These are phyloP conservation scores for Calonectris borealis DNA, from an alignment of 2,113 vertebrate species.

Conservation along the genomic window DNA sequence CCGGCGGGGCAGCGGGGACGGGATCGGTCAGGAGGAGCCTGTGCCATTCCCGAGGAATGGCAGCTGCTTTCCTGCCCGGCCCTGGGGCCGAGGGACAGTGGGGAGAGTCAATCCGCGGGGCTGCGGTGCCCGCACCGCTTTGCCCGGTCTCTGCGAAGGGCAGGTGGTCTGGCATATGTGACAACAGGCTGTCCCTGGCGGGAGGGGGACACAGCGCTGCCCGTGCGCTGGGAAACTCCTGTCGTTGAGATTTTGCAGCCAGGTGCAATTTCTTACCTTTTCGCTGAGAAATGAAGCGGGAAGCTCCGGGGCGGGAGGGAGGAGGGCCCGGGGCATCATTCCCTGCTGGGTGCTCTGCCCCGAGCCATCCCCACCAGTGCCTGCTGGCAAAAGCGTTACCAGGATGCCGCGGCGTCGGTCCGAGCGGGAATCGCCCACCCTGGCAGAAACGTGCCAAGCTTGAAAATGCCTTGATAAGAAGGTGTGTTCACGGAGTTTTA, in stretches of 20 bases:
- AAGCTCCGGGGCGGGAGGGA: not conserved
- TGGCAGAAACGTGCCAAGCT: not conserved
- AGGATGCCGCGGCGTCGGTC: not conserved
- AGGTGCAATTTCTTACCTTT: not conserved
- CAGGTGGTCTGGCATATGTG: conserved; percentile 20
- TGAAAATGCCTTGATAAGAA: not conserved
- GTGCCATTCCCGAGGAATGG: not conserved
- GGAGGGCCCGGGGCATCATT: not conserved
- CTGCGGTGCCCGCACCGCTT: not conserved
- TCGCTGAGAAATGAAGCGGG: not conserved
- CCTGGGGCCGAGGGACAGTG: not conserved
- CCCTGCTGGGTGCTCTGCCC: not conserved
- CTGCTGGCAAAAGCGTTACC: not conserved
- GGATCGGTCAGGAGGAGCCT: not conserved
- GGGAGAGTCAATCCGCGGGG: accelerated
- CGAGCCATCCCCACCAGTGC: accelerated
- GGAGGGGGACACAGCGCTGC: not conserved
- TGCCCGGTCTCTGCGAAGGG: accelerated
- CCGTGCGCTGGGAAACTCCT: not conserved
- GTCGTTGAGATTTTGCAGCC: not conserved
- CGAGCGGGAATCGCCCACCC: not conserved
- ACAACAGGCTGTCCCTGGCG: not conserved
- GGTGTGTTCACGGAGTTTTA: not conserved
- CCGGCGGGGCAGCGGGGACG: accelerated
- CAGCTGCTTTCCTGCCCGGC: not conserved